phyloP scores from a whole-genome alignment of 2,113 vertebrate species.

The Limanda limanda region DNA sequence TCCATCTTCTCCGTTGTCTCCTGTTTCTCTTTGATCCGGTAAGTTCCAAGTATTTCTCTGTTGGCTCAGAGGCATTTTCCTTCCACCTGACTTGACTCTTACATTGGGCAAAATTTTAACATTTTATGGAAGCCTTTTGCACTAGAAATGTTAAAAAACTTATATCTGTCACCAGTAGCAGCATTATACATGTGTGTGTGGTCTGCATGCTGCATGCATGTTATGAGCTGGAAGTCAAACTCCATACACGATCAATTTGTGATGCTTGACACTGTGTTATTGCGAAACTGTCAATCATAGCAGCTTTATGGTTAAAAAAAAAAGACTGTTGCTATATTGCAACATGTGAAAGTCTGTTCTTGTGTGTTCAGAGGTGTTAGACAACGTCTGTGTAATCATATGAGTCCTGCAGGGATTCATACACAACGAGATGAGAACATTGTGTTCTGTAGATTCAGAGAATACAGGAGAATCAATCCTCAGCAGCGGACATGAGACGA shows the following conservation, averaged over 20 bases:
- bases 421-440: neutral
- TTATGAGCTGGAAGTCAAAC: too few species aligned
- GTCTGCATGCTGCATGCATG: neutral
- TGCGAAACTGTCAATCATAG: neutral
- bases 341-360: too few species aligned
- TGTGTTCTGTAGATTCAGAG: neutral
- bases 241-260: too few species aligned
- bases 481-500: neutral
- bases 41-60: slow-evolving; percentile 24
- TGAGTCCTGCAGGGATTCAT: neutral
- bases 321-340: neutral
- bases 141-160: neutral
- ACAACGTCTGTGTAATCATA: slow-evolving; percentile 1
- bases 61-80: slow-evolving; percentile 37
- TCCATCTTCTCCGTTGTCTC: slow-evolving; percentile 18
- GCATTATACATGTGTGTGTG: neutral
- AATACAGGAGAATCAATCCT: neutral
- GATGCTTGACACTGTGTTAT: too few species aligned
- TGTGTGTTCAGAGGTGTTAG: neutral
- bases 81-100: slow-evolving; percentile 44
- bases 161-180: neutral
- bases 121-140: slow-evolving; percentile 24
- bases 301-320: neutral
- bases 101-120: slow-evolving; percentile 22
- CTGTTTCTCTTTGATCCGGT: slow-evolving; percentile 46